A percentile compares a stretch with the other conserved stretches of the same genome.
phyloP scores from a whole-genome alignment of 2,888 invertebrate genomes.

The Apeira syringaria region DNA sequence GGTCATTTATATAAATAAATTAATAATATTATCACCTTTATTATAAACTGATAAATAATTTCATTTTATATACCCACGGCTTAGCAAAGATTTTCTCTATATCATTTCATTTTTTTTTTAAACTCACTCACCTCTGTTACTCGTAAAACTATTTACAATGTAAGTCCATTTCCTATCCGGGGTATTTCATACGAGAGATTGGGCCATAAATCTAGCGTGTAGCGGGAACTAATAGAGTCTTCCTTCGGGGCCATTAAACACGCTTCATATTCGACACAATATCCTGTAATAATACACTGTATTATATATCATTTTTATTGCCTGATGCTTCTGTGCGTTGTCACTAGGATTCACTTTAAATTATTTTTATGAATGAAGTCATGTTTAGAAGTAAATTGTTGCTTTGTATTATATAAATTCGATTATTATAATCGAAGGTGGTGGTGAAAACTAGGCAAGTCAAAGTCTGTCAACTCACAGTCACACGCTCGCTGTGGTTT shows the following conservation, averaged over 20 bases:
- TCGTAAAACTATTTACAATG: constrained; percentile 33
- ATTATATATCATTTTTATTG: constrained; percentile 29
- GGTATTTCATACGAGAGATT: constrained; percentile 51
- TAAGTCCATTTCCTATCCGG: constrained; percentile 30
- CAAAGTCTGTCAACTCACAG: too few species aligned
- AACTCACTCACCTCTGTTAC: constrained; percentile 10
- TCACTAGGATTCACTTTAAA: background rate
- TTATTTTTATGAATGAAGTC: too few species aligned
- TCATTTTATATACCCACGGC: too few species aligned
- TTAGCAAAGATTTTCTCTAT: too few species aligned
- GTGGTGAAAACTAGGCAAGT: too few species aligned
- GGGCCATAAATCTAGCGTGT: constrained; percentile 56
- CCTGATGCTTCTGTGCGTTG: constrained; percentile 10
- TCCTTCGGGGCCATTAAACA: constrained; percentile 59
- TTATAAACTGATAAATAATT: too few species aligned
- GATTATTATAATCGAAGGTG: too few species aligned
- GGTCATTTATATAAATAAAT: too few species aligned
- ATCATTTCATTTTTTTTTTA: background rate
- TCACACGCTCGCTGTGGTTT: too few species aligned
- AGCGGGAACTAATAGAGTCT: constrained; percentile 63
- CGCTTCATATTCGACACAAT: constrained; percentile 37
- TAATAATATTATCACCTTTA: too few species aligned
- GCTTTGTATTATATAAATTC: too few species aligned
- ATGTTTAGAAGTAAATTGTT: too few species aligned
- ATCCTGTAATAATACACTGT: constrained; percentile 26